These are phyloP conservation scores for Caerostris darwini DNA, from an alignment of 1,140 invertebrate species.

Conservation along the genomic window DNA sequence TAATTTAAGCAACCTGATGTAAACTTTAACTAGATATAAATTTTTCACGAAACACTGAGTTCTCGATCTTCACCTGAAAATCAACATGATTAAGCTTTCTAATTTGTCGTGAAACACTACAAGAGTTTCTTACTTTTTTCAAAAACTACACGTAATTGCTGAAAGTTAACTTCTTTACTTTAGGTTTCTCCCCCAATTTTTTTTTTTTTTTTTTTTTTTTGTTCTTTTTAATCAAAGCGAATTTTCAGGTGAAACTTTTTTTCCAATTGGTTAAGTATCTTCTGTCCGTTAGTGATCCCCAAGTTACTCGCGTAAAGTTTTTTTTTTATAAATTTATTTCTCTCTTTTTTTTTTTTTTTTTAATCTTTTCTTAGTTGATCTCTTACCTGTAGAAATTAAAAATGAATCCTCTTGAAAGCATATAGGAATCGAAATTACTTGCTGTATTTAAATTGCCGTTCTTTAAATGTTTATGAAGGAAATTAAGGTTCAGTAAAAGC, in stretches of 20 bases:
- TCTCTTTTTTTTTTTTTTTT: not conserved
- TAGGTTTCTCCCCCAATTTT: not conserved
- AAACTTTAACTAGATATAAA: not conserved
- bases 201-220: not conserved
- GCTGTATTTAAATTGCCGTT: constrained; percentile 70
- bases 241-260: not conserved
- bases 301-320: not conserved
- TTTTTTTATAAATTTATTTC: not conserved
- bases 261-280: constrained; percentile 4
- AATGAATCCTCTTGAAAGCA: constrained; percentile 29
- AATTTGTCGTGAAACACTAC: constrained; percentile 33
- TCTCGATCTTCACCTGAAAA: not conserved
- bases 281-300: constrained; percentile 19
- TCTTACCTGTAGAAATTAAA: constrained; percentile 62
- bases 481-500: constrained; percentile 65
- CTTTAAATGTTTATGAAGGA: constrained; percentile 73
- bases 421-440: constrained; percentile 62
- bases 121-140: not conserved
- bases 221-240: constrained; percentile 49
- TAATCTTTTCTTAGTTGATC: not conserved
- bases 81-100: constrained; percentile 25
- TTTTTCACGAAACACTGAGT: not conserved
- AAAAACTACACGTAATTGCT: not conserved
- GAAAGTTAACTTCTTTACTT: constrained; percentile 13
- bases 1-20: not conserved